These are phyloP conservation scores for Podarcis siculus DNA, from an alignment of 2,797 vertebrate species.

Conservation along the genomic window DNA sequence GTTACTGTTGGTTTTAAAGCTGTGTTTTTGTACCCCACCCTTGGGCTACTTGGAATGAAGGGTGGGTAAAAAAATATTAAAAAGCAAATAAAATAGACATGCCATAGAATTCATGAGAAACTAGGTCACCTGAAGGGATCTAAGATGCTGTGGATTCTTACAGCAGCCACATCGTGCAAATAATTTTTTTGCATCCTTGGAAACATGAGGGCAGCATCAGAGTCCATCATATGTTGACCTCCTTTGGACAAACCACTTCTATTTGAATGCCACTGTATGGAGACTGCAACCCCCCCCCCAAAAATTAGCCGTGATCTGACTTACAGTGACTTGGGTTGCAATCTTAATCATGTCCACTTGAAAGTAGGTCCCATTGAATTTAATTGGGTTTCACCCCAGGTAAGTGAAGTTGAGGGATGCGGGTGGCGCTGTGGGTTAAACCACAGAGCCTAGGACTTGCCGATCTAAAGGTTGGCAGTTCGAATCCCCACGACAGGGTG, in stretches of 20 bases:
- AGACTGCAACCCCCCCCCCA: no score
- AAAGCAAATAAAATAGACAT: neutral
- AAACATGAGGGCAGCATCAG: neutral
- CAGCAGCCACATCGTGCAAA: neutral
- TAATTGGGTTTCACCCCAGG: no score
- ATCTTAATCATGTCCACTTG: neutral
- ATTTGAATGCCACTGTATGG: neutral
- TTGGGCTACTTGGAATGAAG: no score
- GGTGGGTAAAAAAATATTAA: no score
- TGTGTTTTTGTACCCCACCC: no score
- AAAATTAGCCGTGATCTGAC: neutral
- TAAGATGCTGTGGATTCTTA: neutral
- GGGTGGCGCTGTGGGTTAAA: no score
- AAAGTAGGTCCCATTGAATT: no score
- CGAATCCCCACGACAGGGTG: no score
- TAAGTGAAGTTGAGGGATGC: no score
- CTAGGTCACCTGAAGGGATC: neutral
- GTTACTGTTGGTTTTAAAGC: no score
- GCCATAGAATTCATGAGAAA: neutral
- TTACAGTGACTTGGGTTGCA: neutral
- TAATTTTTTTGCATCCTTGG: neutral
- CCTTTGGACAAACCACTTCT: neutral
- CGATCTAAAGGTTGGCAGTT: rapidly evolving
- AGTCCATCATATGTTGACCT: neutral
- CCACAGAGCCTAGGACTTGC: no score